Percentiles rank a stretch among this genome's conserved stretches.
Conservation (phyloP, 1,140 invertebrate genomes). For the Oscheius sp. region DNA sequence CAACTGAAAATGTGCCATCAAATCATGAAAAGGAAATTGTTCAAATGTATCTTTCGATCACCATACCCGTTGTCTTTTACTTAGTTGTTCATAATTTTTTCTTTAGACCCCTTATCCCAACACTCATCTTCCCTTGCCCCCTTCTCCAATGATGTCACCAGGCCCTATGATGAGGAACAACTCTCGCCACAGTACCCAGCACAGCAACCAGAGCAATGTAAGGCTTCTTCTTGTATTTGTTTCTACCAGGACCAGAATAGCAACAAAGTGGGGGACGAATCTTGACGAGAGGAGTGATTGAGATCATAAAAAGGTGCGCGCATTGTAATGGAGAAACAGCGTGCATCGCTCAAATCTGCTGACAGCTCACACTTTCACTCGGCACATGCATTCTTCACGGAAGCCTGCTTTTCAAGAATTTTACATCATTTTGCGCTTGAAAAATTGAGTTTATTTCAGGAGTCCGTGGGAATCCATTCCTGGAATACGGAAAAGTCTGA, state of each 20-base stretch:
- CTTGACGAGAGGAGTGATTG: neutral
- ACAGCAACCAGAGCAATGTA: constrained; percentile 10
- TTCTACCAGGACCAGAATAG: no score
- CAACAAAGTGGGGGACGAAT: neutral
- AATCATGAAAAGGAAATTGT: no score
- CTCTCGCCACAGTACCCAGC: neutral
- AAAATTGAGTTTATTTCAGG: constrained; percentile 7
- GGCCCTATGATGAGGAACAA: constrained; percentile 2
- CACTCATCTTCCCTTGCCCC: neutral
- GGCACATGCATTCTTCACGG: neutral
- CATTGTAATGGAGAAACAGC: constrained; percentile 1
- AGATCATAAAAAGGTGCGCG: constrained; percentile 1
- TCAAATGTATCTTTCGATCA: no score
- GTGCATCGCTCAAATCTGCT: constrained; percentile 4
- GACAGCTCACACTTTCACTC: neutral
- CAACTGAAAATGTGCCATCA: no score
- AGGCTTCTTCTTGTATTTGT: neutral
- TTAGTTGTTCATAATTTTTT: no score
- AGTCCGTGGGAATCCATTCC: constrained; percentile 28
- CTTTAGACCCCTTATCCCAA: neutral
- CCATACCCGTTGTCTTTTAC: no score
- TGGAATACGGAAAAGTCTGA: constrained; percentile 33
- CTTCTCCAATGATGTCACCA: neutral
- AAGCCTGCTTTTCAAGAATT: no score
- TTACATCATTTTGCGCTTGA: neutral